Conservation (phyloP, 2,797 vertebrate genomes). For the Tauraco hartlaubi region DNA sequence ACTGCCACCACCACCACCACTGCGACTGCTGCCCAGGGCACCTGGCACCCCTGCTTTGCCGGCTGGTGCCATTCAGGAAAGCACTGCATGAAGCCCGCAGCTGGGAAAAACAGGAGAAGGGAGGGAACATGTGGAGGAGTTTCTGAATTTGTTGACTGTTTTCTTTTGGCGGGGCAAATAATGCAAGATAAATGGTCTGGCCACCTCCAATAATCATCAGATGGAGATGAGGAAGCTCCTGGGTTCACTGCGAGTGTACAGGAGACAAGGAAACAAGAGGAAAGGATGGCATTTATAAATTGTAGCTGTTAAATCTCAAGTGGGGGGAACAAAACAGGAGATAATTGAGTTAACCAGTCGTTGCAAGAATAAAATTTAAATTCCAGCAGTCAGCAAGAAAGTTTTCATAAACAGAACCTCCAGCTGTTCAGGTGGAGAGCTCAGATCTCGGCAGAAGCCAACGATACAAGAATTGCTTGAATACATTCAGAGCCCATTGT, state of each 20-base stretch:
- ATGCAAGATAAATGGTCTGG: not conserved
- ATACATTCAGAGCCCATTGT: constrained; percentile 57
- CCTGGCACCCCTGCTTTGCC: not conserved
- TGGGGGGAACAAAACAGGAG: not conserved
- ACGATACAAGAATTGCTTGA: constrained; percentile 39
- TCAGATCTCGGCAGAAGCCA: constrained; percentile 22
- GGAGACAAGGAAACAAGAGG: not conserved
- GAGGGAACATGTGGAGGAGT: not conserved
- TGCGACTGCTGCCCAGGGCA: not conserved
- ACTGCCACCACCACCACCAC: not conserved
- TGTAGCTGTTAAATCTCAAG: constrained; percentile 22
- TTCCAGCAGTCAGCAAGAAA: constrained; percentile 60
- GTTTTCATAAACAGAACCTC: constrained; percentile 32
- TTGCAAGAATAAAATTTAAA: not conserved
- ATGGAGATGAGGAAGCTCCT: not conserved
- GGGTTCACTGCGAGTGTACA: not conserved
- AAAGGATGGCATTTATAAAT: not conserved
- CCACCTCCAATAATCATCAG: not conserved
- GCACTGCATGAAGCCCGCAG: not conserved
- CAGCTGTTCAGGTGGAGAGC: constrained; percentile 54
- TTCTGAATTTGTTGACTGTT: not conserved
- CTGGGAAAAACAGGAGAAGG: not conserved
- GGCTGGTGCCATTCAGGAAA: not conserved
- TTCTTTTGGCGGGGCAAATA: not conserved
- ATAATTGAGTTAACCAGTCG: constrained; percentile 1